These are phyloP conservation scores for Tapirus indicus DNA, from an alignment of 2,797 vertebrate genomes.

Conservation along the genomic window DNA sequence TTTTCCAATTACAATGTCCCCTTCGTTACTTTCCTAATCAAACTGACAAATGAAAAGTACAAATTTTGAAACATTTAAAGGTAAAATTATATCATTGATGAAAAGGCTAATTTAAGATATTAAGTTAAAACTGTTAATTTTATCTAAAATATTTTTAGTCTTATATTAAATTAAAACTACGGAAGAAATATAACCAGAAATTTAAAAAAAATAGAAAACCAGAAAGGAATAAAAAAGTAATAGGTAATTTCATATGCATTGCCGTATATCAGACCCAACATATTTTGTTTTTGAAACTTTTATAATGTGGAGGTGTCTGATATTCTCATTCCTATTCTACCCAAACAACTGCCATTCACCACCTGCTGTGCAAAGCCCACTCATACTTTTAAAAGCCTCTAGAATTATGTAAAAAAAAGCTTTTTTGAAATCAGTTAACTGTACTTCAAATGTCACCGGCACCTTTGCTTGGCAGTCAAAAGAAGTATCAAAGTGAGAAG, in stretches of 20 bases:
- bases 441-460: conserved; percentile 77
- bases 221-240: not conserved
- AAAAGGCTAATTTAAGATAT: not conserved
- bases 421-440: conserved; percentile 67
- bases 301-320: conserved; percentile 52
- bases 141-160: conserved; percentile 8
- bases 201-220: not conserved
- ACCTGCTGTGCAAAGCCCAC: conserved; percentile 74
- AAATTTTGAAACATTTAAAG: not conserved
- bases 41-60: not conserved
- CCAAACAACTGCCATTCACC: conserved; percentile 72
- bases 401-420: conserved; percentile 53
- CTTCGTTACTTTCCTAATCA: not conserved
- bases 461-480: conserved; percentile 68
- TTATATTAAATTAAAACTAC: not conserved
- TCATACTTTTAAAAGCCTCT: conserved; percentile 67
- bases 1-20: not conserved
- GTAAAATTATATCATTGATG: not conserved
- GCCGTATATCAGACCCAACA: not conserved
- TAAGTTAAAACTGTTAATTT: not conserved
- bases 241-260: conserved; percentile 9
- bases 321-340: conserved; percentile 61
- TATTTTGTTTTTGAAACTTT: conserved; percentile 49
- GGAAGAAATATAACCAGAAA: not conserved
- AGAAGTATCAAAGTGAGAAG: conserved; percentile 54